Percentiles rank a stretch among this genome's conserved stretches.
Conservation (phyloP, 1,140 invertebrate genomes). For the Bombus consobrinus region DNA sequence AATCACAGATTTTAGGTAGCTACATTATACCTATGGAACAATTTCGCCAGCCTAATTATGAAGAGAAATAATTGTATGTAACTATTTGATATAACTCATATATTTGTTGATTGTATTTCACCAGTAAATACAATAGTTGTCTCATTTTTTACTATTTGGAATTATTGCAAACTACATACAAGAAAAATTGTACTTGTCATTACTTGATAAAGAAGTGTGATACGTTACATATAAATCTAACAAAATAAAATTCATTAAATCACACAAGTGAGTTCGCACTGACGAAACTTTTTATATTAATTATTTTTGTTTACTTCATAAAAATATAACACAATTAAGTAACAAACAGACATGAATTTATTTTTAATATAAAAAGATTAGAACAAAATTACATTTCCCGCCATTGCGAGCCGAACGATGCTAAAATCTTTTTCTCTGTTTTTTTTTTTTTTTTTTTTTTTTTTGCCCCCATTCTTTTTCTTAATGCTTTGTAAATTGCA, state of each 20-base stretch:
- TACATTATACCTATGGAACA: slow-evolving; percentile 70
- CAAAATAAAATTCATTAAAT: slow-evolving; percentile 53
- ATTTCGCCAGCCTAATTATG: slow-evolving; percentile 69
- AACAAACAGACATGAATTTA: slow-evolving; percentile 33
- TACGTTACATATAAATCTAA: slow-evolving; percentile 33
- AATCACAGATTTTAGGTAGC: slow-evolving; percentile 76
- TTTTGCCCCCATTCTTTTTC: slow-evolving; percentile 2
- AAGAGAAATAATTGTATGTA: slow-evolving; percentile 63
- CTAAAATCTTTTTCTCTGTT: slow-evolving; percentile 35
- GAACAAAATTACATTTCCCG: slow-evolving; percentile 39
- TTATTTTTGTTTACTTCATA: slow-evolving; percentile 5
- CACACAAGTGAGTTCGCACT: slow-evolving; percentile 59
- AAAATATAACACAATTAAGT: slow-evolving; percentile 8
- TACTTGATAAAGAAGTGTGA: slow-evolving; percentile 29
- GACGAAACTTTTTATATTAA: slow-evolving; percentile 54
- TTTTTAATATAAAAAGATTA: slow-evolving; percentile 49
- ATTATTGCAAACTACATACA: slow-evolving; percentile 53
- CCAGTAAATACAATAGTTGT: slow-evolving; percentile 40
- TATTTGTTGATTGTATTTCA: slow-evolving; percentile 68
- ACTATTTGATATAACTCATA: slow-evolving; percentile 66
- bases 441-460: not conserved
- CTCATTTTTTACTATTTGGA: slow-evolving; percentile 54
- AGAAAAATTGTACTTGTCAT: slow-evolving; percentile 50
- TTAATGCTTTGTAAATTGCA: slow-evolving; percentile 62
- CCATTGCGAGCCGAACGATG: slow-evolving; percentile 57